Percentiles rank a stretch among this genome's conserved stretches.
Conservation (phyloP, 2,888 invertebrate species). For the Entomobrya proxima region DNA sequence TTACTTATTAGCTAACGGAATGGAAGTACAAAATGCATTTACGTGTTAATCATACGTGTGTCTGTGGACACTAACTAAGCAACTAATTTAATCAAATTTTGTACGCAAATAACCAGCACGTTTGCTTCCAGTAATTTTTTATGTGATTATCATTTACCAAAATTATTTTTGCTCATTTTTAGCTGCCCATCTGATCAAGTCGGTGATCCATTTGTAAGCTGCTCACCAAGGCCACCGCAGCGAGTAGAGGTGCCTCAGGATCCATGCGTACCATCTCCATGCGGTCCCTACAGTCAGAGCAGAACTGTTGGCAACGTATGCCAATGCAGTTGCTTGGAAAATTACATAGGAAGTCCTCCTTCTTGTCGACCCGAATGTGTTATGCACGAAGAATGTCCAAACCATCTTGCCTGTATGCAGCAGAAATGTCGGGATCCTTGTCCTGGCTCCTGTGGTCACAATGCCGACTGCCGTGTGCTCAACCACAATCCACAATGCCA, state of each 20-base stretch:
- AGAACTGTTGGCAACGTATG: constrained; percentile 84
- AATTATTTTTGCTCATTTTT: too few relatives aligned
- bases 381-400: constrained; percentile 82
- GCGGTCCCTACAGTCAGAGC: constrained; percentile 86
- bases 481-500: constrained; percentile 86
- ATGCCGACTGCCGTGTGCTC: constrained; percentile 84
- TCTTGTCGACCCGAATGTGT: constrained; percentile 84
- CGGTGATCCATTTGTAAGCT: constrained; percentile 83
- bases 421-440: constrained; percentile 79
- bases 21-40: too few relatives aligned
- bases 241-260: constrained; percentile 78
- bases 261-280: constrained; percentile 85
- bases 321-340: constrained; percentile 81
- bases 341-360: constrained; percentile 76
- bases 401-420: constrained; percentile 81
- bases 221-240: constrained; percentile 49
- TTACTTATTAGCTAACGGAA: too few relatives aligned
- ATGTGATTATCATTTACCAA: too few relatives aligned
- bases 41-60: too few relatives aligned
- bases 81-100: too few relatives aligned
- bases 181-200: constrained; percentile 81
- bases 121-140: too few relatives aligned
- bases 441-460: constrained; percentile 83
- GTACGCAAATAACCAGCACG: too few relatives aligned
- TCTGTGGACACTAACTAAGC: constrained; percentile 12